These are phyloP conservation scores for Tiliqua scincoides DNA, from an alignment of 2,113 vertebrate species.

Conservation along the genomic window DNA sequence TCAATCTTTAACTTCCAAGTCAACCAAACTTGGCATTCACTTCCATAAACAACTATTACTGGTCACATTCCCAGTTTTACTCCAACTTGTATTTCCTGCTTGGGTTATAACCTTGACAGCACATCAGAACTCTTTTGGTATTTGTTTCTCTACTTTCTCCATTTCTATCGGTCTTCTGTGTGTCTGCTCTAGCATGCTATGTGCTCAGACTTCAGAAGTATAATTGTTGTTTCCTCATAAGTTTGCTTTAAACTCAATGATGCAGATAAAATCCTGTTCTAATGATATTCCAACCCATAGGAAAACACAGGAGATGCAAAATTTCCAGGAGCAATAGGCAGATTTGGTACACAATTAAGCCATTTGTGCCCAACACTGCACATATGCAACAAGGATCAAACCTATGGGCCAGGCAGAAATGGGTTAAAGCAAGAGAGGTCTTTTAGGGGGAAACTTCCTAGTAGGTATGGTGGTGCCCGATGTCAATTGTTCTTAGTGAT, in stretches of 20 bases:
- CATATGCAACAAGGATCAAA: too few species aligned
- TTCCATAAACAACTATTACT: neutral
- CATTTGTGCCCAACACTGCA: too few species aligned
- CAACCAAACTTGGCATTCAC: neutral
- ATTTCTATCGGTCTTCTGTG: neutral
- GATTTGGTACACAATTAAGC: neutral
- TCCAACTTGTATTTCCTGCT: neutral
- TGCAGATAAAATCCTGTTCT: neutral
- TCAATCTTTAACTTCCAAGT: slow-evolving; percentile 25
- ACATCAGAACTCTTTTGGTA: neutral
- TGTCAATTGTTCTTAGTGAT: neutral
- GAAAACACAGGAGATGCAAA: neutral
- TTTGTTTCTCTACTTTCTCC: neutral
- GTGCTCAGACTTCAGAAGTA: neutral
- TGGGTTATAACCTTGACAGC: neutral
- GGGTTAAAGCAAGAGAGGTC: neutral
- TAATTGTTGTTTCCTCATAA: neutral
- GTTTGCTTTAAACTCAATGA: neutral
- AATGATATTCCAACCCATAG: neutral
- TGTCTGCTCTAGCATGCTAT: neutral
- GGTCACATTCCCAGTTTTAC: neutral
- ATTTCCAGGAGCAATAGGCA: neutral
- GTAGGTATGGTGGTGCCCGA: neutral
- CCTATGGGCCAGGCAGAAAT: too few species aligned
- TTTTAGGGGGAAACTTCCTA: neutral